Base-by-base conservation (phyloP, 2,113 vertebrate species). In the Anas platyrhynchos region DNA sequence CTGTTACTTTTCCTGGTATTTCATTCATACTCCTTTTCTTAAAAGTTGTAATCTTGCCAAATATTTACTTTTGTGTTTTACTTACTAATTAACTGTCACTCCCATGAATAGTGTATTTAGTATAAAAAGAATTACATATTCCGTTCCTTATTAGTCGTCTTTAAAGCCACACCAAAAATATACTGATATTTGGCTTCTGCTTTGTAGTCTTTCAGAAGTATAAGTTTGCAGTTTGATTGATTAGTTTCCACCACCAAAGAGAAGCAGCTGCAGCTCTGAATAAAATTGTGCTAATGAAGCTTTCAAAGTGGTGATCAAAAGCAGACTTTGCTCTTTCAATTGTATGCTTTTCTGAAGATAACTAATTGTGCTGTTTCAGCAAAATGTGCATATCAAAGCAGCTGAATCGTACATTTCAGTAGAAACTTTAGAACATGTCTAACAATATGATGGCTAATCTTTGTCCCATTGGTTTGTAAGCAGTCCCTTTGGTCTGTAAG, bases 251-350 rank as follows among this genome's bases (percentile, higher is more conserved):
- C 76, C 76, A 92, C 89, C 89, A 95, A 86, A 95, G 84, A 93
- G 84, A 96, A 95, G 88, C 96, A 97, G 96, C 96, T 97, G 96
- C 95, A 90, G 76, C 75, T 87, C 84, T 95, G 88, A 96, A 96
- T 95, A 95, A 94, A 95, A 96, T 36, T 93, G 90, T 88, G 85
- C 63, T 97, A 97, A 97, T 97, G 97, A 97, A 94, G 94, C 94
- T 97, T 97, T 97, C 93, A 96, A 94, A 97, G 88, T 52, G 59
- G 83, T 96, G 95, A 96, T 97, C 95, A 97, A 97, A 97, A 96
- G 79, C 85, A 92, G 91, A 87, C 88, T 96, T 96, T 86, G 85
- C 87, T 97, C 86, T 96, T 97, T 95, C 95, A 97, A 79, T 97
- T 96, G 86, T 94, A 79, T 61, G 34, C 65, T 94, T 96, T 92